Conservation (phyloP, 2,113 vertebrate genomes). For the Theristicus caerulescens region DNA sequence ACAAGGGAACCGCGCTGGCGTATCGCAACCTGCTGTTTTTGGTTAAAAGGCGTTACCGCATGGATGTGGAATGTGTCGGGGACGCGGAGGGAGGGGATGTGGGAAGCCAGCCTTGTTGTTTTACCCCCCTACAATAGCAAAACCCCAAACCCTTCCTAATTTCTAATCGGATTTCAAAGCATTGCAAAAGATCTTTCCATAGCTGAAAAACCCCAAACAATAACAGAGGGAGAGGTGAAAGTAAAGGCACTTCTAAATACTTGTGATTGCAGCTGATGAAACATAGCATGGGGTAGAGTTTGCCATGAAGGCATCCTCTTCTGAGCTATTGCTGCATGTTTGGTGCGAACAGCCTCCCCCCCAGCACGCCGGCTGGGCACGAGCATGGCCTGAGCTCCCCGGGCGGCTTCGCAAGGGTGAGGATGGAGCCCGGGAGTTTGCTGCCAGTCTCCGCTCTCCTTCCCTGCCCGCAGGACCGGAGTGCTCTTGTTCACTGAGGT, state of each 20-base stretch:
- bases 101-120: slow-evolving; percentile 19
- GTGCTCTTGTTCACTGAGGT: not conserved
- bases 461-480: not conserved
- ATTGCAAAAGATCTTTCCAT: slow-evolving; percentile 42
- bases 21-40: slow-evolving; percentile 3
- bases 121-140: slow-evolving; percentile 11
- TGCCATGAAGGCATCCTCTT: not conserved
- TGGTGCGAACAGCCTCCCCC: not conserved
- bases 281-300: not conserved
- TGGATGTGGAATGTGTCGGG: slow-evolving; percentile 33
- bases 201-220: slow-evolving; percentile 40
- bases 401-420: not conserved
- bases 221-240: slow-evolving; percentile 38
- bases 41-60: slow-evolving; percentile 28
- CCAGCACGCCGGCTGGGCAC: accelerated
- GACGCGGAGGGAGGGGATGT: not conserved
- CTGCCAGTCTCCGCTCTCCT: not conserved
- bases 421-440: not conserved
- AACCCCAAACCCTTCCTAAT: not conserved
- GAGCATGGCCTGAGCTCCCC: accelerated
- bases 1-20: not conserved
- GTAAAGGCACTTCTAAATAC: not conserved
- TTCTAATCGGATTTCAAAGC: slow-evolving; percentile 54
- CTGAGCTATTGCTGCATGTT: not conserved
- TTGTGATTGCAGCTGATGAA: not conserved